phyloP scores from a whole-genome alignment of 1,140 invertebrate genomes.

The Papilio xuthus region DNA sequence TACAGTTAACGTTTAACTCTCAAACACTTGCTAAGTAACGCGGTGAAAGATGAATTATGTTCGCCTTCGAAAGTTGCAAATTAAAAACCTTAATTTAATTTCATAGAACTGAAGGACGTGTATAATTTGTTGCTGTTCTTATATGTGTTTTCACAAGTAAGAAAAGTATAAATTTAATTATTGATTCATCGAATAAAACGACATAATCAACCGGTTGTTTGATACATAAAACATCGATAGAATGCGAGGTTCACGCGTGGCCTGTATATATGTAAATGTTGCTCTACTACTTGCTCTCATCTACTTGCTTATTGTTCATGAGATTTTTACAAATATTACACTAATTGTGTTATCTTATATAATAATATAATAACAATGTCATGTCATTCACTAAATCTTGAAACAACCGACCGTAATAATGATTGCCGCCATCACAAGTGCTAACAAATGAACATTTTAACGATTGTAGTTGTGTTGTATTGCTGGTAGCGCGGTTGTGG shows the following conservation, averaged over 20 bases:
- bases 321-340: too few species aligned
- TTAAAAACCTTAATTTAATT: background rate
- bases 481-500: background rate
- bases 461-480: background rate
- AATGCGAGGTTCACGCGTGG: too few species aligned
- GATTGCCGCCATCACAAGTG: background rate
- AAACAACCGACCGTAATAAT: background rate
- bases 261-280: too few species aligned
- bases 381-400: background rate
- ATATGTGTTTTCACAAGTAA: background rate
- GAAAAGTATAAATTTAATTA: too few species aligned
- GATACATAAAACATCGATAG: too few species aligned
- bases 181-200: too few species aligned
- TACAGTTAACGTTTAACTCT: conserved; percentile 16
- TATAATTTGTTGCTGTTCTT: background rate
- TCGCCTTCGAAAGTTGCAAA: conserved; percentile 18
- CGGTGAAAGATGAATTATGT: conserved; percentile 35
- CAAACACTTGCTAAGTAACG: conserved; percentile 15
- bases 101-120: background rate
- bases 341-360: too few species aligned
- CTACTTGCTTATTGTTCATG: too few species aligned
- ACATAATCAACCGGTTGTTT: too few species aligned
- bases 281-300: too few species aligned
- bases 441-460: conserved; percentile 16
- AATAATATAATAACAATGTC: background rate